Evolutionary conservation across 2,797 vertebrate species (phyloP), one percentile per base, ranked within the genome.

Genomic region (Synaphobranchus kaupii): DNA sequence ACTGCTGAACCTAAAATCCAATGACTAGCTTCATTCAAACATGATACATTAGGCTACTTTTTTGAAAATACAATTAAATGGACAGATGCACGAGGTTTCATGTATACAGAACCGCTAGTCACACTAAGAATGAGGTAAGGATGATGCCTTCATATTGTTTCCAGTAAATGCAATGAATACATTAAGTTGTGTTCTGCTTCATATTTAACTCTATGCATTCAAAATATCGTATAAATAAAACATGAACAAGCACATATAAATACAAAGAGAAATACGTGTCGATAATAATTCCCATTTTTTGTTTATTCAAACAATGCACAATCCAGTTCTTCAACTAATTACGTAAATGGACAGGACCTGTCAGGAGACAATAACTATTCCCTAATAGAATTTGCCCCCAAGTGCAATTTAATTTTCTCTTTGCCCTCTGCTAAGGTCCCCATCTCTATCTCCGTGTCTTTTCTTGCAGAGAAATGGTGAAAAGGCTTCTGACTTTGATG

Each of bases 311-410:
- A 94, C 94, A 94, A 94, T 95, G 80, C 76, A 91, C 90, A 93
- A 92, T 91, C 92, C 83, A 93, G 89, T 92, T 90, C 93, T 90
- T 87, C 93, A 94, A 94, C 96, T 97, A 97, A 98, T 98, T 97
- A 97, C 96, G 95, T 96, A 97, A 98, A 97, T 98, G 97, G 97
- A 97, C 94, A 85, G 94, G 91, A 96, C 95, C 97, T 96, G 97
- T 95, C 94, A 96, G 89, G 97, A 97, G 97, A 96, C 96, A 92
- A 97, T 96, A 94, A 95, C 97, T 97, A 94, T 96, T 97, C 97
- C 96, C 97, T 99, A 98, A 99, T 97, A 97, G 96, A 98, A 98
- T 99, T 98, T 98, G 95, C 96, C 96, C 96, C 96, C 97, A 97
- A 98, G 97, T 97, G 97, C 97, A 98, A 98, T 98, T 98, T 98